These are phyloP conservation scores for Scolopax rusticola DNA, from an alignment of 2,797 vertebrate species.

Conservation along the genomic window DNA sequence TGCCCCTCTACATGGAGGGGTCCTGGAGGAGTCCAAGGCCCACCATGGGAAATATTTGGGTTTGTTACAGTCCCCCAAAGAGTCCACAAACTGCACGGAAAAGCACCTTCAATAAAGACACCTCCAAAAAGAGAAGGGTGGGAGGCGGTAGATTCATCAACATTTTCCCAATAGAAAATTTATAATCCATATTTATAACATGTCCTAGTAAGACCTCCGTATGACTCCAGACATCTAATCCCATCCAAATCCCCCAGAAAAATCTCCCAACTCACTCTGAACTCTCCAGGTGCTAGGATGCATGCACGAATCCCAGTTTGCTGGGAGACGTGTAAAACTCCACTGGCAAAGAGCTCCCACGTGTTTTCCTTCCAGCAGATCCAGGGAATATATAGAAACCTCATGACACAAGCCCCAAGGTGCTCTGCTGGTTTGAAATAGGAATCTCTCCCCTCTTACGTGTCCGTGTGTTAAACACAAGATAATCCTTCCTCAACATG, in stretches of 20 bases:
- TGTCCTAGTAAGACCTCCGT: constrained; percentile 2
- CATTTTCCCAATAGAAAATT: background rate
- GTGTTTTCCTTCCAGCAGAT: constrained; percentile 15
- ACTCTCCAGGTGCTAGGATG: constrained; percentile 8
- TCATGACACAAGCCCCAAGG: background rate
- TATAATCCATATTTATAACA: constrained; percentile 14
- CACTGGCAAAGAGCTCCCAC: constrained; percentile 37
- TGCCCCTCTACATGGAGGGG: background rate
- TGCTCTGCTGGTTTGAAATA: constrained; percentile 17
- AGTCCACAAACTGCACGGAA: background rate
- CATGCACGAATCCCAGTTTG: background rate
- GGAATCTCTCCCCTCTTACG: background rate
- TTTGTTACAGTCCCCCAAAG: background rate
- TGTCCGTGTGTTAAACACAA: background rate
- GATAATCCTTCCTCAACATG: background rate
- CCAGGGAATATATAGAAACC: constrained; percentile 18
- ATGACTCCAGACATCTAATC: constrained; percentile 23
- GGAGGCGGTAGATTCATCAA: background rate
- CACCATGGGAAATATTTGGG: background rate
- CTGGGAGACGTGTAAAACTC: constrained; percentile 14
- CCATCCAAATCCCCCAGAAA: constrained; percentile 28
- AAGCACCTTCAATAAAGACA: background rate
- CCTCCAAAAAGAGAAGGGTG: background rate
- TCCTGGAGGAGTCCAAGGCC: background rate
- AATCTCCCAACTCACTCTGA: background rate